Evolutionary conservation across 92 coral and sea anemone genomes (phyloP).

Genomic region (Scolanthus callimorphus): DNA sequence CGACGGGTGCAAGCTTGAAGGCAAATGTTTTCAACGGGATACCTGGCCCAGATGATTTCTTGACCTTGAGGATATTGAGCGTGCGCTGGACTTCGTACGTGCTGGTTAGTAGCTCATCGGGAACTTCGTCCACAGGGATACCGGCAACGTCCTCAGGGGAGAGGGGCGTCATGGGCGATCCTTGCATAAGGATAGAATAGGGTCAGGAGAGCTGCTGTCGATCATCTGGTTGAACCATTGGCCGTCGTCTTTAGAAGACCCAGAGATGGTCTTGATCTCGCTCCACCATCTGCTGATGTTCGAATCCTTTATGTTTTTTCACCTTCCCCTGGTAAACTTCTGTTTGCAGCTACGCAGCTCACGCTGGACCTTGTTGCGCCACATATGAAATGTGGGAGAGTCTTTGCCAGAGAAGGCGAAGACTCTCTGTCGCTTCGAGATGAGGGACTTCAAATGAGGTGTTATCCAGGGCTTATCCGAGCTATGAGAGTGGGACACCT

Average conservation of each 20-base stretch:
- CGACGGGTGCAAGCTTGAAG: no score
- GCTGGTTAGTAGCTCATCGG: conserved; percentile 1
- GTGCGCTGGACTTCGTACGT: conserved; percentile 3
- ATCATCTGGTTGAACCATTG: no score
- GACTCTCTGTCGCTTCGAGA: no score
- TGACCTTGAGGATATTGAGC: not conserved
- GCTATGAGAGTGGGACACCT: no score
- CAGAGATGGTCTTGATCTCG: no score
- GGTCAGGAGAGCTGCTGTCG: conserved; percentile 5
- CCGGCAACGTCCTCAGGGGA: no score
- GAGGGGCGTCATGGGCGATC: not conserved
- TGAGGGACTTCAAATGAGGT: no score
- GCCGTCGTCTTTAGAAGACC: no score
- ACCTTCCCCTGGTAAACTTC: not conserved
- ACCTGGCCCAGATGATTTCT: not conserved
- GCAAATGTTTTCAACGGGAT: no score
- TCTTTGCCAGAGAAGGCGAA: conserved; percentile 1
- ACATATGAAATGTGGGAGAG: conserved; percentile 9
- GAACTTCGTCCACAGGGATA: not conserved
- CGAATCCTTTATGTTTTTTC: not conserved
- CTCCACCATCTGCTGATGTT: not conserved
- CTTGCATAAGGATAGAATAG: no score
- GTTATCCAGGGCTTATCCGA: no score
- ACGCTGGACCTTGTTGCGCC: no score
- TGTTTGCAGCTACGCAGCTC: conserved; percentile 7